Evolutionary conservation across 2,113 vertebrate species (phyloP), one percentile per base, ranked within the genome.

Genomic region (Synchiropus splendidus): DNA sequence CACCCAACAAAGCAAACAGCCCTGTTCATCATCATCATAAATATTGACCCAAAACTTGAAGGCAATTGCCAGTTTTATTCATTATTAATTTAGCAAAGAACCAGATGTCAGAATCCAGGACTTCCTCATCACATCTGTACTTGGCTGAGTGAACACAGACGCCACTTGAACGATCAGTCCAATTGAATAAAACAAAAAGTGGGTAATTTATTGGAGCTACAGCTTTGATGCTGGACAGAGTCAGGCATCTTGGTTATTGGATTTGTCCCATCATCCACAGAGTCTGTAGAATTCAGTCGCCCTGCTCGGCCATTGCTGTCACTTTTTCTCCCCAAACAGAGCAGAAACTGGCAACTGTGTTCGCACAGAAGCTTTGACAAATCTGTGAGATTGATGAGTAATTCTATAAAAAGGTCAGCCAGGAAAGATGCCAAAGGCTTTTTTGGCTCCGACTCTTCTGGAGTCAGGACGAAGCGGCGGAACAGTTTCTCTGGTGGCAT

Each of bases 121-220:
- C 16, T 48, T 8, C 21, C 21, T 21, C n/a, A n/a, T n/a, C n/a
- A n/a, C n/a, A n/a, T 56, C 14, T 36, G 10, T 11, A 48, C 21
- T 27, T 27, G 21, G 4, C 8, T 58, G 55, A 73, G 52, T 39
- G 35, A 53, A 73, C 71, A 44, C 71, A 61, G 58, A 10, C 54
- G 8, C 21, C 21, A 36, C 50, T 67, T 12, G 42, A 60, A 61
- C 12, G 45, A n/a, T 51, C 54, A 59, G 42, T 52, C 35, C 16
- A 51, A 33, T 75, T 75, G 64, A 53, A 79, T 66, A 66, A 49
- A 59, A 46, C 34, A 52, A 52, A 30, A 51, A 55, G 27, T 4
- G 21, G 8, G 21, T 56, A 48, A 53, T 67, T 70, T 62, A 65
- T 58, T 51, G 36, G 35, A 45, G 45, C 21, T 61, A 38, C 48